Base-by-base conservation (phyloP, 2,888 invertebrate species). In the Ochlodes sylvanus region DNA sequence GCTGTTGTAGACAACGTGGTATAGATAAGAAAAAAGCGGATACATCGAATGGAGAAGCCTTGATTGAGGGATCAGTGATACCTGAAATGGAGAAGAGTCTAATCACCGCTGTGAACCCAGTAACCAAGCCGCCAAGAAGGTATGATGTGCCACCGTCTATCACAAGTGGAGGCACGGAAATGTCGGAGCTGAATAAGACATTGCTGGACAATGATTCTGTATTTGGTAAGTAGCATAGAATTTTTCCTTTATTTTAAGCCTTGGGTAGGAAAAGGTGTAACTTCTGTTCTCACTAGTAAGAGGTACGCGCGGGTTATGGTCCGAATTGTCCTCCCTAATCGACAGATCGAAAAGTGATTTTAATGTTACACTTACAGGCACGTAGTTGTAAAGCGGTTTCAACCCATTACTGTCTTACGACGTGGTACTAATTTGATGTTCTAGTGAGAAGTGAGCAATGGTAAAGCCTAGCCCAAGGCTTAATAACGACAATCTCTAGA, bases 61-160 rank as follows among this genome's bases (percentile, higher is more conserved):
- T 96, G 76, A 94, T 96, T 69, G 96, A 96, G 82, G 96, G 96
- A 1, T 96, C 96, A 0, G 96, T 96, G 2, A 95, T 96, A 61
- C 95, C 96, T 69, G 97, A 98, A 82, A 97, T 97, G 94, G 97
- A 97, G 82, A 97, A 98, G 85, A 96, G 97, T 72, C 89, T 97
- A 60, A 96, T 98, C 72, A 96, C 97, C 2, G 96, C 97, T 63
- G 97, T 97, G 34, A 97, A 97, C 88, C 97, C 97, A 0, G 96
- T 97, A 17, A 96, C 96, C 69, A 97, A 98, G 80, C 97, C 97
- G 0, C 97, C 97, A 6, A 92, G 97, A 60, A 94, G 97, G 70
- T 96, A 96, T 73, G 97, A 97, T 70, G 95, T 95, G 66, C 96
- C 96, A 21, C 94, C 95, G 12, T 95, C 96, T 7, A 95, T 96